phyloP scores from a whole-genome alignment of 1,140 invertebrate genomes.

The Panagrolaimus sp. region DNA sequence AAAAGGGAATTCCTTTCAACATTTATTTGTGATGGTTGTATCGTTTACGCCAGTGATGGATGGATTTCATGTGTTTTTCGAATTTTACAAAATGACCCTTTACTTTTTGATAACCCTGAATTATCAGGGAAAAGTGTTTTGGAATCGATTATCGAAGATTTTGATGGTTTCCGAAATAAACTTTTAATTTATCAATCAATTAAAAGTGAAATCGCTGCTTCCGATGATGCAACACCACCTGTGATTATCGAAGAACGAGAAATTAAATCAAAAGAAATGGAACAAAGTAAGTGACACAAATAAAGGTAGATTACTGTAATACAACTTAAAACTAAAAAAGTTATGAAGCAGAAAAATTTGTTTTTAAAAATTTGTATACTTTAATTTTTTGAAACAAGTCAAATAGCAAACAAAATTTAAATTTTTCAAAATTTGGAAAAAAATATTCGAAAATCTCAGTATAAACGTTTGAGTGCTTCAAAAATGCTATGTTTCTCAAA shows the following conservation, averaged over 20 bases:
- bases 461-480: too few relatives aligned
- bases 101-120: too few relatives aligned
- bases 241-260: constrained; percentile 1
- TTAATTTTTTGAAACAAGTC: too few relatives aligned
- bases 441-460: too few relatives aligned
- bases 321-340: too few relatives aligned
- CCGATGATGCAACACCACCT: not conserved
- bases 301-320: too few relatives aligned
- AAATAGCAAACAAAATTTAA: too few relatives aligned
- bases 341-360: too few relatives aligned
- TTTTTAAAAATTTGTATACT: too few relatives aligned
- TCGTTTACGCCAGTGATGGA: not conserved
- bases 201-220: not conserved
- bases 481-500: too few relatives aligned
- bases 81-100: not conserved
- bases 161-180: not conserved
- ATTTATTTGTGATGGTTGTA: not conserved
- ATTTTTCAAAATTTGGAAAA: too few relatives aligned
- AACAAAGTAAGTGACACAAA: not conserved
- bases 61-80: not conserved
- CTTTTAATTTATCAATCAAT: constrained; percentile 14
- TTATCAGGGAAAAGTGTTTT: too few relatives aligned
- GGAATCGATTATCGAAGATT: not conserved
- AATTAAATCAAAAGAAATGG: constrained; percentile 3
- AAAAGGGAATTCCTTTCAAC: not conserved